phyloP scores from a whole-genome alignment of 2,797 vertebrate species.

The Cottoperca gobio region DNA sequence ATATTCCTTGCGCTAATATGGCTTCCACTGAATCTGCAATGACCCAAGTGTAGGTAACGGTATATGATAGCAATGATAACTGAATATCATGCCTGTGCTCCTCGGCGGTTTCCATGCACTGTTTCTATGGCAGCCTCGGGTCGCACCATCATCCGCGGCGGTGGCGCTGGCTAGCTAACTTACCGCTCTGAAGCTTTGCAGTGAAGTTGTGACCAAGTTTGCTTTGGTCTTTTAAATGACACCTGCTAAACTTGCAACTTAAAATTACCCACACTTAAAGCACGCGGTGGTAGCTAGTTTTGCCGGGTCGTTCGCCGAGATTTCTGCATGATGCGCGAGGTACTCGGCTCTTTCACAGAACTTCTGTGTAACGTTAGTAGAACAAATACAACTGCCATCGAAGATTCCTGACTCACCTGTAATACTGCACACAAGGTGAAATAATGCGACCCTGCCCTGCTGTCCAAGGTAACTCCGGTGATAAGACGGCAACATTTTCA shows the following conservation, averaged over 20 bases:
- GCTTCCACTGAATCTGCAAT: constrained; percentile 53
- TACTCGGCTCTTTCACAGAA: constrained; percentile 49
- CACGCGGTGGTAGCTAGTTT: background rate
- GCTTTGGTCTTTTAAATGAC: background rate
- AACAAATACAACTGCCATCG: constrained; percentile 11
- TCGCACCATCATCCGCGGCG: constrained; percentile 46
- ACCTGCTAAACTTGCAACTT: constrained; percentile 33
- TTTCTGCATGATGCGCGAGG: constrained; percentile 26
- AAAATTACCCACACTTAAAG: constrained; percentile 18
- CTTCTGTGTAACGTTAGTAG: constrained; percentile 52
- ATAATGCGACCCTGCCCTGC: constrained; percentile 46
- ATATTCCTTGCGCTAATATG: constrained; percentile 57
- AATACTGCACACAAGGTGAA: constrained; percentile 71
- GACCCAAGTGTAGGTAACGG: constrained; percentile 29
- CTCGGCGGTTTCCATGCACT: constrained; percentile 37
- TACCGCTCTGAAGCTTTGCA: constrained; percentile 20
- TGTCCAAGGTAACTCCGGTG: constrained; percentile 68
- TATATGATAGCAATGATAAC: background rate
- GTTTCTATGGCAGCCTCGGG: constrained; percentile 65
- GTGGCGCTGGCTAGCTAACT: constrained; percentile 20
- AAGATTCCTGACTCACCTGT: constrained; percentile 78
- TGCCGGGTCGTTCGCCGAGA: background rate
- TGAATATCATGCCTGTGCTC: constrained; percentile 5
- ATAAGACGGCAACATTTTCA: constrained; percentile 68
- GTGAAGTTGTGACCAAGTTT: constrained; percentile 75